These are phyloP conservation scores for Drosophila ercepeae DNA, from an alignment of 1,140 invertebrate genomes.

Conservation along the genomic window DNA sequence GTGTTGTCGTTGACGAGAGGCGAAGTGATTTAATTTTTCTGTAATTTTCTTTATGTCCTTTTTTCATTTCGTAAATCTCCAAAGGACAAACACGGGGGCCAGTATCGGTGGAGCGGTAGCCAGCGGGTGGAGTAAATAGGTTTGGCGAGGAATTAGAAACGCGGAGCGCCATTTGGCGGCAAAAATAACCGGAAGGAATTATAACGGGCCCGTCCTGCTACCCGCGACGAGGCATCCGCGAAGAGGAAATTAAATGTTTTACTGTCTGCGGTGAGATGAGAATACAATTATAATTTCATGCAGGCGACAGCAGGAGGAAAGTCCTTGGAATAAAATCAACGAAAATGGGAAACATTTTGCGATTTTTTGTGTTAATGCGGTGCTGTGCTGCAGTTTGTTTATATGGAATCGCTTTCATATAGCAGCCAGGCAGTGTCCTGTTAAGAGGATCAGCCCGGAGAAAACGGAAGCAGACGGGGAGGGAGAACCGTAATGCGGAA, in stretches of 20 bases:
- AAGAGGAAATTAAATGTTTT: conserved; percentile 79
- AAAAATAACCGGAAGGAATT: conserved; percentile 80
- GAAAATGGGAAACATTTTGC: conserved; percentile 58
- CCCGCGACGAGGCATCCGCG: conserved; percentile 27
- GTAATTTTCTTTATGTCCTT: conserved; percentile 46
- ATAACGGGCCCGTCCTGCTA: conserved; percentile 40
- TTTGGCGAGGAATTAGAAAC: conserved; percentile 72
- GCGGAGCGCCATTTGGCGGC: conserved; percentile 57
- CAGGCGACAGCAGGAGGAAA: conserved; percentile 42
- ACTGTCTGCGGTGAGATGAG: conserved; percentile 68
- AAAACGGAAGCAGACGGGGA: conserved; percentile 10
- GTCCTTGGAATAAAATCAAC: conserved; percentile 60
- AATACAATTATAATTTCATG: conserved; percentile 73
- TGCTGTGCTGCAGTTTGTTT: conserved; percentile 67
- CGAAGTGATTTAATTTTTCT: conserved; percentile 69
- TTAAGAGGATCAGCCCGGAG: conserved; percentile 66
- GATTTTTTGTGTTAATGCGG: conserved; percentile 45
- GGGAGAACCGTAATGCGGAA: conserved; percentile 39
- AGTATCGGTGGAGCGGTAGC: no score
- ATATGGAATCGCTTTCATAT: conserved; percentile 36
- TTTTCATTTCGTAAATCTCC: conserved; percentile 29
- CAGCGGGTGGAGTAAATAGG: conserved; percentile 52
- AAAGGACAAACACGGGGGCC: conserved; percentile 26
- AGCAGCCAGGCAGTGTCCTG: conserved; percentile 26
- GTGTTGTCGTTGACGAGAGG: conserved; percentile 10